These are phyloP conservation scores for Lamellibrachia satsuma DNA, from an alignment of 2,888 invertebrate species.

Conservation along the genomic window DNA sequence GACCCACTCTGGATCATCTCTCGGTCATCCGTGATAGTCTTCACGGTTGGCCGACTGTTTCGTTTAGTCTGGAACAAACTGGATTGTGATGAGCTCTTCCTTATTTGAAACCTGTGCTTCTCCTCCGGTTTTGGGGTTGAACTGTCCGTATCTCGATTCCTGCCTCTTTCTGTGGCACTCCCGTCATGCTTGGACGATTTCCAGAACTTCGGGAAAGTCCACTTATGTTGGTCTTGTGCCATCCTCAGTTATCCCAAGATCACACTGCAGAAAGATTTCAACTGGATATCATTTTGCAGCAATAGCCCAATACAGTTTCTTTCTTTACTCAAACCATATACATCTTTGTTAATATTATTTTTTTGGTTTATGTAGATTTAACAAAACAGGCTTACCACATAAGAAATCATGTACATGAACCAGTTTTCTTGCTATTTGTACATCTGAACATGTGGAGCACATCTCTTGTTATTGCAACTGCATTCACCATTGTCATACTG, in stretches of 20 bases:
- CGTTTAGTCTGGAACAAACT: conserved; percentile 6
- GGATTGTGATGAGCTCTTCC: background rate
- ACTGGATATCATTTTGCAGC: background rate
- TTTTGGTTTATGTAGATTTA: background rate
- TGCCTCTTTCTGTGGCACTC: too few relatives aligned
- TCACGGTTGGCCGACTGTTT: background rate
- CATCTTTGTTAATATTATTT: background rate
- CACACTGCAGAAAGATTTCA: background rate
- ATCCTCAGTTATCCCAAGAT: background rate
- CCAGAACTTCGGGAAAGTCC: conserved; percentile 9
- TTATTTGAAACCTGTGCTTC: background rate
- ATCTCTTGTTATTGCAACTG: background rate
- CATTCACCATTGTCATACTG: background rate
- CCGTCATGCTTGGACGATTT: background rate
- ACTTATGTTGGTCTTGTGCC: background rate
- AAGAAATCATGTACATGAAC: background rate
- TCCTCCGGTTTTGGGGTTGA: background rate
- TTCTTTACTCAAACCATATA: background rate
- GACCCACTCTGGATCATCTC: background rate
- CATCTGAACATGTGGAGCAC: background rate
- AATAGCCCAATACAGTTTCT: background rate
- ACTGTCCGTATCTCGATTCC: background rate
- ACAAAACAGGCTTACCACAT: background rate
- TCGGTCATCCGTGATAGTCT: background rate
- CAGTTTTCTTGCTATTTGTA: background rate